These are phyloP conservation scores for Neocrepidodera transversa DNA, from an alignment of 2,888 invertebrate genomes.

Conservation along the genomic window DNA sequence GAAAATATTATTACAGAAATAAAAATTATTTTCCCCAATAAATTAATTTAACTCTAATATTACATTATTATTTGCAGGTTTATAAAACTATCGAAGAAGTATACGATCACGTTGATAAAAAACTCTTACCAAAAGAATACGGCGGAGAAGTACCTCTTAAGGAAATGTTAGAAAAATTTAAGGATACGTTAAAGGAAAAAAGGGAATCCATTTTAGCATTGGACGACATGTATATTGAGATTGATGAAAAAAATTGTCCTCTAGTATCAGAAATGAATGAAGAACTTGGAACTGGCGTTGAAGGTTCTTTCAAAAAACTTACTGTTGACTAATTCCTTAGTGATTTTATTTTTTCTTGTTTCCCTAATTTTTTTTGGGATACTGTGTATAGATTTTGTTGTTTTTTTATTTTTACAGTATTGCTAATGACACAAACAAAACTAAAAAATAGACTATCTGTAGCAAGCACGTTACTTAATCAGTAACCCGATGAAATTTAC, in stretches of 20 bases:
- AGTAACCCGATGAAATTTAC: too few species aligned
- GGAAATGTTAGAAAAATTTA: constrained; percentile 82
- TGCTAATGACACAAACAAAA: too few species aligned
- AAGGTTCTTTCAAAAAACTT: constrained; percentile 84
- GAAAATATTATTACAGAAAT: too few species aligned
- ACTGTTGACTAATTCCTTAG: constrained; percentile 84
- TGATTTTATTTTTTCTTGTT: too few species aligned
- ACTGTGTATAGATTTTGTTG: too few species aligned
- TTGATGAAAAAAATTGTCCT: constrained; percentile 61
- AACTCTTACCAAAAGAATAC: constrained; percentile 85
- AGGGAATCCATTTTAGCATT: constrained; percentile 72
- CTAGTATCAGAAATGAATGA: constrained; percentile 64
- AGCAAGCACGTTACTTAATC: too few species aligned
- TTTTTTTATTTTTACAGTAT: too few species aligned
- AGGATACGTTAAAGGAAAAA: constrained; percentile 68
- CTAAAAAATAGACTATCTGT: too few species aligned
- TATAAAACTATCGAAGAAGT: constrained; percentile 79
- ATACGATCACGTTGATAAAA: constrained; percentile 72
- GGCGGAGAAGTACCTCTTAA: constrained; percentile 82
- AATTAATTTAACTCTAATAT: too few species aligned
- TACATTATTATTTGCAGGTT: constrained; percentile 65
- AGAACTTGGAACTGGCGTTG: constrained; percentile 75
- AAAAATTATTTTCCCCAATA: too few species aligned
- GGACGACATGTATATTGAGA: constrained; percentile 80
- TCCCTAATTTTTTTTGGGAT: too few species aligned